phyloP scores from a whole-genome alignment of 2,888 invertebrate species.

The Philonicus albiceps region DNA sequence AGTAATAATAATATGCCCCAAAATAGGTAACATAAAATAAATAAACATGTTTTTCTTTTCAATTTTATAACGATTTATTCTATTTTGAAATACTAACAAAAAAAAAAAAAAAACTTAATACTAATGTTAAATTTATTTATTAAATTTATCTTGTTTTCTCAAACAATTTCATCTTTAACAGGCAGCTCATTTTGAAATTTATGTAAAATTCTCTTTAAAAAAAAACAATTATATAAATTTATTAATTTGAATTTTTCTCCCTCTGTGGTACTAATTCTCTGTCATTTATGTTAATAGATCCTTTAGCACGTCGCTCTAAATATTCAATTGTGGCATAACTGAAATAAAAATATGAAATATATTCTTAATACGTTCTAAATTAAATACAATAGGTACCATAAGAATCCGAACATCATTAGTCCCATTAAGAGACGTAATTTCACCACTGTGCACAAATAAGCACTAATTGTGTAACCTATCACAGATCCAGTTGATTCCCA shows the following conservation, averaged over 20 bases:
- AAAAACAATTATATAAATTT: background rate
- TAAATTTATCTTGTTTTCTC: too few relatives aligned
- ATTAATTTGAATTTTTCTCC: background rate
- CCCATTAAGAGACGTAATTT: constrained; percentile 76
- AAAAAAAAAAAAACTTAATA: too few relatives aligned
- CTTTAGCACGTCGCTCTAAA: constrained; percentile 51
- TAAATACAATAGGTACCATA: constrained; percentile 70
- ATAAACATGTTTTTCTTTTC: background rate
- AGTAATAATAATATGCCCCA: too few relatives aligned
- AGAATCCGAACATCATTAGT: constrained; percentile 75
- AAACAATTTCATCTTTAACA: background rate
- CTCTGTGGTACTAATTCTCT: constrained; percentile 49
- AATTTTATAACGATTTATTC: background rate
- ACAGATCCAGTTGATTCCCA: constrained; percentile 94
- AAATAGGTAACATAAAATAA: too few relatives aligned
- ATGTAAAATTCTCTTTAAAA: background rate
- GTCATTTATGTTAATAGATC: constrained; percentile 46
- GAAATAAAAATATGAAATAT: background rate
- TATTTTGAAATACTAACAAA: background rate
- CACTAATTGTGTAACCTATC: constrained; percentile 81
- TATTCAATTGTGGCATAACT: constrained; percentile 60
- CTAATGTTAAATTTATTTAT: too few relatives aligned
- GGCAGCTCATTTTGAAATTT: background rate
- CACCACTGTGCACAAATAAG: constrained; percentile 76
- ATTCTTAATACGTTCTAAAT: background rate